Percentiles rank a stretch among this genome's conserved stretches.
Evolutionary conservation across 2,797 vertebrate genomes (phyloP).

Genomic region (Leucoraja ocellata): DNA sequence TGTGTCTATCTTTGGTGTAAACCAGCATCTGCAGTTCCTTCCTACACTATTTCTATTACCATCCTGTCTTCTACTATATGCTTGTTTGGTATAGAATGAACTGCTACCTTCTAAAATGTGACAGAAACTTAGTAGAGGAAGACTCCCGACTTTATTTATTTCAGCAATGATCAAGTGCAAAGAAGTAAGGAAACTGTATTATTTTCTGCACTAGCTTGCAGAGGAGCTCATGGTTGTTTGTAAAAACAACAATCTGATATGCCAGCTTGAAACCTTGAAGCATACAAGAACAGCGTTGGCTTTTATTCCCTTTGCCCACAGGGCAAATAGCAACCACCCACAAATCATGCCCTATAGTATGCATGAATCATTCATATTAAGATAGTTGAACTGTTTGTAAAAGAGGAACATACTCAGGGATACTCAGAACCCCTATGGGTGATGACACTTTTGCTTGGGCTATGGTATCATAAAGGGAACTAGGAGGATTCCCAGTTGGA

Average conservation of each 20-base stretch:
- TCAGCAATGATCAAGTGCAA: not conserved
- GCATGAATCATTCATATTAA: not conserved
- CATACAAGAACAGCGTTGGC: too few relatives aligned
- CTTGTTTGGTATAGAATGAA: not conserved
- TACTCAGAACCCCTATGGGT: not conserved
- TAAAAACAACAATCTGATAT: not conserved
- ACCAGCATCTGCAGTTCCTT: too few relatives aligned
- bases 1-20: too few relatives aligned
- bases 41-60: not conserved
- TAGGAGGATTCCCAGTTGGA: too few relatives aligned
- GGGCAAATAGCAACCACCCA: not conserved
- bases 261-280: too few relatives aligned
- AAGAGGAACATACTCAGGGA: not conserved
- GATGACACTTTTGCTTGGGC: too few relatives aligned
- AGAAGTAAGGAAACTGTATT: not conserved
- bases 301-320: not conserved
- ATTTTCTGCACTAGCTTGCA: not conserved
- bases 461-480: too few relatives aligned
- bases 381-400: not conserved
- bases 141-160: not conserved
- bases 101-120: too few relatives aligned
- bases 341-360: not conserved
- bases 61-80: not conserved
- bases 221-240: not conserved
- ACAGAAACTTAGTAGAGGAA: not conserved